A percentile compares a stretch with the other conserved stretches of the same genome.
phyloP scores from a whole-genome alignment of 2,797 vertebrate species.

The Neopelma chrysocephalum region DNA sequence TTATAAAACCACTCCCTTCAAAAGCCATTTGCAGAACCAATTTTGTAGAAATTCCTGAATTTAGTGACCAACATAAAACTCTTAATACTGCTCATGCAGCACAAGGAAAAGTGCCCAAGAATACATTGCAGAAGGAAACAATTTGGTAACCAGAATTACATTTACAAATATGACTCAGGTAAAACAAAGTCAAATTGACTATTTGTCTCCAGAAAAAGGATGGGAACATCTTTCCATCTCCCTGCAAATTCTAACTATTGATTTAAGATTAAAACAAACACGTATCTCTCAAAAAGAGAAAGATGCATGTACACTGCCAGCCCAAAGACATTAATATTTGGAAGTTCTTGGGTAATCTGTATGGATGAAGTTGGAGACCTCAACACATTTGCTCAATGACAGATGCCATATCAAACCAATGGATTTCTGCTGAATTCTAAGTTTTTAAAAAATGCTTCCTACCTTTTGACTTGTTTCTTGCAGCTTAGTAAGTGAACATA shows the following conservation, averaged over 20 bases:
- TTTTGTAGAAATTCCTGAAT: not conserved
- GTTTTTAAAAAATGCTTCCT: not conserved
- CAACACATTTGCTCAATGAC: not conserved
- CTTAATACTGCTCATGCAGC: not conserved
- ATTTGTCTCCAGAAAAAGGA: not conserved
- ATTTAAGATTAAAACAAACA: not conserved
- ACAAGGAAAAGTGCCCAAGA: not conserved
- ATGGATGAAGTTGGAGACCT: not conserved
- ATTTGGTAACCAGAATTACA: slow-evolving; percentile 12
- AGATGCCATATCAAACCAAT: not conserved
- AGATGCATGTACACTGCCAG: not conserved
- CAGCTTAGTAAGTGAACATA: not conserved
- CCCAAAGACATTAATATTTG: not conserved
- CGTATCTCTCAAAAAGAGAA: not conserved
- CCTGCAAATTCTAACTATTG: not conserved
- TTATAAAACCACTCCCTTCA: not conserved
- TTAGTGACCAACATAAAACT: not conserved
- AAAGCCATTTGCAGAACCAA: not conserved
- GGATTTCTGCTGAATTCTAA: not conserved
- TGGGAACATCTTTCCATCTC: not conserved
- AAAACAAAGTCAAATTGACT: not conserved
- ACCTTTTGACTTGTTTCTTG: not conserved
- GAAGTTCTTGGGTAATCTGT: not conserved
- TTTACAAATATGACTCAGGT: slow-evolving; percentile 18
- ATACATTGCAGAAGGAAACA: not conserved